Evolutionary conservation across 2,888 invertebrate species (phyloP).

Genomic region (Clostera curtula): DNA sequence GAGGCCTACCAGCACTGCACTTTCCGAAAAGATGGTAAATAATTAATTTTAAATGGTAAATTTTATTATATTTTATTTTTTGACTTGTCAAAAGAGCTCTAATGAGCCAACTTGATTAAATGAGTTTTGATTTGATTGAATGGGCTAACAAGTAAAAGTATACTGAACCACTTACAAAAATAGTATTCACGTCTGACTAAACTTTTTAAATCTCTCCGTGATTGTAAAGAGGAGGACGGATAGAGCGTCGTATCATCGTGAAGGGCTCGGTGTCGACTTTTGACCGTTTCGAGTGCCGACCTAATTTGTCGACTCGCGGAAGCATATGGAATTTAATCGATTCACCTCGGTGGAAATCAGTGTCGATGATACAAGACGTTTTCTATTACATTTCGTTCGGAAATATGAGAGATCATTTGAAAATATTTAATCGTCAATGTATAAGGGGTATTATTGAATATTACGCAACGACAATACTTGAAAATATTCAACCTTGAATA

Average conservation of each 20-base stretch:
- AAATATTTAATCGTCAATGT: no score
- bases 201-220: constrained; percentile 47
- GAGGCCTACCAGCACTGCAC: no score
- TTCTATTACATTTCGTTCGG: constrained; percentile 26
- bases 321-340: constrained; percentile 69
- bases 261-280: constrained; percentile 63
- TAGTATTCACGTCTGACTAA: constrained; percentile 21
- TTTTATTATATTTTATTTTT: no score
- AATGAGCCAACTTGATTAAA: no score
- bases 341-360: constrained; percentile 25
- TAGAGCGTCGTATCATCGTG: constrained; percentile 36
- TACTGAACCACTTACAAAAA: constrained; percentile 34
- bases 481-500: no score
- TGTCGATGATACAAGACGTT: constrained; percentile 18
- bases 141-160: not conserved
- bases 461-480: no score
- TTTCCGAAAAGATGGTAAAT: no score
- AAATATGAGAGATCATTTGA: not conserved
- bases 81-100: no score
- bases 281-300: constrained; percentile 70
- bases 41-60: no score
- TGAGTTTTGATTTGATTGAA: no score
- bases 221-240: constrained; percentile 52
- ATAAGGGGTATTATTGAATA: no score
- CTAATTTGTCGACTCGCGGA: constrained; percentile 68